Base-by-base conservation (phyloP, 1,140 invertebrate genomes). In the Hydropsyche tenuis region DNA sequence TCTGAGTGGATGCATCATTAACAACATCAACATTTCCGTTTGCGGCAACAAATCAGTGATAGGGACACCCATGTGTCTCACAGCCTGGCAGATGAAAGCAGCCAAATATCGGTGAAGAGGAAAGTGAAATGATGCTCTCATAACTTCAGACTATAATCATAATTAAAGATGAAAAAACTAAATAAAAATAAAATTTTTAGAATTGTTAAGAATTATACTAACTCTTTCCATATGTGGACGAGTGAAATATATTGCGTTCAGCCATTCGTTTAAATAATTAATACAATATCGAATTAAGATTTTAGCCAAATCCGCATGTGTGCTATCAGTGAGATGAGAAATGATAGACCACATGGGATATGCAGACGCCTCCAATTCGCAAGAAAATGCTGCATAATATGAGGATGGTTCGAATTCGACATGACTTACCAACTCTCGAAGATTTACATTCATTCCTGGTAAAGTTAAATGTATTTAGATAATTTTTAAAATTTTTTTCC, bases 331-430 rank as follows among this genome's bases (percentile, higher is more conserved):
- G 16, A 97, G 87, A 86, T 98, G 96, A 9, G 92, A 92, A 25
- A 98, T 90, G 27, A 98, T 87, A 2, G 95, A 94, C 96, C 96
- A 98, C 95, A 99, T 96, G 0, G 96, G 95, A 83, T 97, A 96
- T 0, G 96, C 95, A 79, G 94, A 95, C 7, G 96, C 96, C 85
- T 99, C 96, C 73, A 98, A 85, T 86, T 99, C 97, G 68, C 96
- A 96, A 69, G 94, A 96, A 85, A 98, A 99, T 0, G 96, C 96
- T 53, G 96, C 95, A 85, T 98, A 98, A 85, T 99, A 99, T 0
- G 95, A 96, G 73, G 95, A 96, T 14, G 96, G 95, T 82, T 98
- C 96, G 85, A 95, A 98, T 87, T 98, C 96, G n/a, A 98, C 91
- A 84, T 98, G 96, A 62, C 94, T 91, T 78, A 88, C 90, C 63